Evolutionary conservation across 2,888 invertebrate genomes (phyloP), one percentile per base, ranked within the genome.

Genomic region (Rotaria sp.): DNA sequence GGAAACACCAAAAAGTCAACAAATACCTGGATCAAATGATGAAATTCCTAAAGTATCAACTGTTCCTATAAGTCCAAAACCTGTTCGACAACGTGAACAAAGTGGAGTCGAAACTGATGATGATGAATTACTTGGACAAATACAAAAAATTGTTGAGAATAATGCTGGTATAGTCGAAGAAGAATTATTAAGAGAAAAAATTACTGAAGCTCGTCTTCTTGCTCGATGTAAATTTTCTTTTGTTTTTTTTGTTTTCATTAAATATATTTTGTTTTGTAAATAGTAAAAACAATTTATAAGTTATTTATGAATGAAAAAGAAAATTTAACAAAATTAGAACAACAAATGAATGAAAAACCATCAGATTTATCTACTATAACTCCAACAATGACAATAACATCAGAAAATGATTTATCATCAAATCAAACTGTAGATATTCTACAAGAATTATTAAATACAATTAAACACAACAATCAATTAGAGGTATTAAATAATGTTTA

Each of bases 401-500:
- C 45, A 45, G 45, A 80, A 2, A 41, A 80, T 80, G 80, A 45
- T 21, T 7, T 45, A 41, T 45, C 45, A n/a, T 45, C 80, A 45
- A 45, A 45, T 80, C 80, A 80, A 80, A 80, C 45, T 45, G 45
- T 80, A 45, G 41, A 41, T 45, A 80, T 80, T 80, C 45, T 80
- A 80, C 80, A 80, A 45, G 80, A 80, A 80, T n/a, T 80, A n/a
- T 80, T 80, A 45, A 80, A 45, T 80, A 80, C 80, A 11, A 80
- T 80, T n/a, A 80, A 80, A 80, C 80, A 38, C 8, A 80, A 80
- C 45, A 80, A 80, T 80, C 80, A 80, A 80, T 45, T 80, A 45
- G 80, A 80, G 45, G 80, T 80, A 80, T 24, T 26, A 45, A 7
- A 41, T 3, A 24, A 10, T 57, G 0, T n/a, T n/a, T n/a, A n/a